Evolutionary conservation across 1,140 invertebrate species (phyloP), one percentile per base, ranked within the genome.

Genomic region (Drosophila lacteicornis): DNA sequence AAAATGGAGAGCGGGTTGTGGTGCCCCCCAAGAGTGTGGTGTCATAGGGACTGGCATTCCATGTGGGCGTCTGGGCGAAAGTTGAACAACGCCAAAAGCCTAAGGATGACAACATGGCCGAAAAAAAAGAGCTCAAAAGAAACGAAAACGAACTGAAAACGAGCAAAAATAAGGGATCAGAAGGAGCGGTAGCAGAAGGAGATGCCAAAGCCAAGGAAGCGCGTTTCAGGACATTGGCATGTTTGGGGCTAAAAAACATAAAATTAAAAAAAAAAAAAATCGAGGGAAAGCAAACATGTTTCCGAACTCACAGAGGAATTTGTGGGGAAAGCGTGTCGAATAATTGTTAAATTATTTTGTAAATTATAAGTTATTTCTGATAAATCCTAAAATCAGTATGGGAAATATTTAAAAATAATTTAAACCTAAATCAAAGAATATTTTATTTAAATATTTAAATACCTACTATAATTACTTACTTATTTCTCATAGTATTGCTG

Each of bases 81-180:
- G 70, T 84, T 80, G 65, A 84, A 67, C 74, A 85, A 55, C 70
- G 77, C 58, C 62, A 77, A 69, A 78, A 80, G 84, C 80, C 84
- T 78, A 78, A 79, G 79, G 75, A 78, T 78, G 82, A 81, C 82
- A 84, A 68, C 49, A 79, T 55, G 67, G 30, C 53, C 62, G 46
- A 49, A 60, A 46, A 59, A 46, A 84, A 43, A 61, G 17, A 56
- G 59, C 27, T 59, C 30, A 68, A 47, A 53, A 22, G 22, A 25
- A 47, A 38, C 25, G 45, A 42, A 30, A 46, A 53, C 65, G 12
- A 40, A 27, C 25, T 40, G 40, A 51, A 57, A 62, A 57, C 45
- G 61, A 50, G 19, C 38, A 50, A 59, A 47, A 17, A 42, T 51
- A 58, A 53, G 22, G 36, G 63, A 45, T 51, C 25, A 36, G 25